Evolutionary conservation across 2,888 invertebrate genomes (phyloP).

Genomic region (Xanthostigma xanthostigma): DNA sequence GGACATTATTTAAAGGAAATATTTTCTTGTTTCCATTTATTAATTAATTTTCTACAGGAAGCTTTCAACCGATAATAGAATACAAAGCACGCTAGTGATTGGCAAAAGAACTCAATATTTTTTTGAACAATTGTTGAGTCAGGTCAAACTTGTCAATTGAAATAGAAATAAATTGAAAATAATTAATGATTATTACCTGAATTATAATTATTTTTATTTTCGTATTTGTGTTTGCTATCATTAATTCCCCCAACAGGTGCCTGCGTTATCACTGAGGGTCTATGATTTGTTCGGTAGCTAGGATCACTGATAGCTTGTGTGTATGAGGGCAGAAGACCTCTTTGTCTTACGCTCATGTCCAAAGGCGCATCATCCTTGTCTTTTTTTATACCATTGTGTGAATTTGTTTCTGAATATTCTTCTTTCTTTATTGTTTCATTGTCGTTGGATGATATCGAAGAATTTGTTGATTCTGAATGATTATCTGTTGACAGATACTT

Average conservation of each 20-base stretch:
- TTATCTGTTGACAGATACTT: background rate
- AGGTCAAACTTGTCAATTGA: no score
- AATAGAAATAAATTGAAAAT: no score
- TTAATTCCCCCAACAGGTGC: conserved; percentile 22
- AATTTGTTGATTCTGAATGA: conserved; percentile 17
- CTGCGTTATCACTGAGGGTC: conserved; percentile 52
- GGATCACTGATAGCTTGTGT: conserved; percentile 31
- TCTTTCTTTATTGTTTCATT: conserved; percentile 15
- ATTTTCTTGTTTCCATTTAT: no score
- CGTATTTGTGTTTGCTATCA: no score
- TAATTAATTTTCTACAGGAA: no score
- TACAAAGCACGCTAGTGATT: background rate
- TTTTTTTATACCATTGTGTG: background rate
- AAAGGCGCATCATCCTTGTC: conserved; percentile 35
- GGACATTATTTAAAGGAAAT: no score
- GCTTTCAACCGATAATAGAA: no score
- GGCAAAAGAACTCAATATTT: background rate
- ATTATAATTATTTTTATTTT: no score
- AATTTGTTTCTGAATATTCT: background rate
- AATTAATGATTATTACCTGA: no score
- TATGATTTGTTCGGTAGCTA: conserved; percentile 24
- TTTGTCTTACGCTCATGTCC: conserved; percentile 43
- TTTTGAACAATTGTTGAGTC: background rate
- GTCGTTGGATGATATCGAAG: conserved; percentile 29
- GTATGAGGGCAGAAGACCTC: conserved; percentile 47